Percentiles rank a stretch among this genome's conserved stretches.
Evolutionary conservation across 1,140 invertebrate genomes (phyloP).

Genomic region (Mactra quadrangularis): DNA sequence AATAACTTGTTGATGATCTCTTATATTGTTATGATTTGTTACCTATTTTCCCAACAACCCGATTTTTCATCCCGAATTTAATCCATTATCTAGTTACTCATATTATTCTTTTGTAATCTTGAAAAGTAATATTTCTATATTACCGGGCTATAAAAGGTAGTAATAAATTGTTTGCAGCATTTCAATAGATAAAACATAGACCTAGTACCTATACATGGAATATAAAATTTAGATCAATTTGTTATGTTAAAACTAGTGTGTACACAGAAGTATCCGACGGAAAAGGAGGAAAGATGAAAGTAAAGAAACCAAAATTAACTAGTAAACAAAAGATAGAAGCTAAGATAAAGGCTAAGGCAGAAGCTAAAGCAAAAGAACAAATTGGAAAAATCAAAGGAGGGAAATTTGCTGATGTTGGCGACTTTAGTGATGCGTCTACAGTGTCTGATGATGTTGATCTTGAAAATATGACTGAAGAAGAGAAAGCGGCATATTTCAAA

Average conservation of each 20-base stretch:
- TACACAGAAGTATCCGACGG: conserved; percentile 79
- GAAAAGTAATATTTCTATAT: no score
- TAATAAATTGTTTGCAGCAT: no score
- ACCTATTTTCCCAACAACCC: no score
- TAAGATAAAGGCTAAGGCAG: conserved; percentile 64
- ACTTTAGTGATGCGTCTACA: conserved; percentile 79
- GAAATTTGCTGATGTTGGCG: conserved; percentile 52
- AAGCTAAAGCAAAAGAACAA: conserved; percentile 63
- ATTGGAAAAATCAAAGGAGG: conserved; percentile 56
- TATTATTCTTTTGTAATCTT: no score
- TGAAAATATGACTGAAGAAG: conserved; percentile 82
- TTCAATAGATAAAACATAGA: no score
- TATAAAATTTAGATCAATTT: no score
- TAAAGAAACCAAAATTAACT: conserved; percentile 76
- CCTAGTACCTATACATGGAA: no score
- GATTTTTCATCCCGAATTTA: no score
- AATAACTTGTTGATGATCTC: no score
- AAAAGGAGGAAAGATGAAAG: conserved; percentile 77
- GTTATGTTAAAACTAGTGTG: conserved; percentile 62
- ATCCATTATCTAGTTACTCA: no score
- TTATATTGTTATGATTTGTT: no score
- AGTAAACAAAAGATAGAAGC: conserved; percentile 65
- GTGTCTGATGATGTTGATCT: conserved; percentile 81
- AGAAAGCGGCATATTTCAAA: conserved; percentile 78
- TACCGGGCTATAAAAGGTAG: no score